A percentile compares a stretch with the other conserved stretches of the same genome.
phyloP scores from a whole-genome alignment of 2,888 invertebrate genomes.

The Philereme transversata region DNA sequence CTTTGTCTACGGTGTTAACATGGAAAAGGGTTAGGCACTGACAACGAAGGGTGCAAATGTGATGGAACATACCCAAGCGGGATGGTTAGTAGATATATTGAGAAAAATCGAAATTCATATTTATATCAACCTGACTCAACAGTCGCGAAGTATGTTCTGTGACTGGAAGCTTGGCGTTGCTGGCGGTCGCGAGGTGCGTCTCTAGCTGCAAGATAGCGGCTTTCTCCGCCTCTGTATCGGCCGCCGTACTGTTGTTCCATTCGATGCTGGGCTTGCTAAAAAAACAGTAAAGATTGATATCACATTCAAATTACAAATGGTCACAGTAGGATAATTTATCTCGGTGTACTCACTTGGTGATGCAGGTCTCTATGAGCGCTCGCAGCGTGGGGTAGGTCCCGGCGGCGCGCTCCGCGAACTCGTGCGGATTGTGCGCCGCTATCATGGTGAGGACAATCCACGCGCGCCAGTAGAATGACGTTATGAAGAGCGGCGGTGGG shows the following conservation, averaged over 20 bases:
- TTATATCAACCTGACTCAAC: slow-evolving; percentile 85
- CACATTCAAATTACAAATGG: neutral
- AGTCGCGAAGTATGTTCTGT: slow-evolving; percentile 95
- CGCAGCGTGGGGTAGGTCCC: slow-evolving; percentile 95
- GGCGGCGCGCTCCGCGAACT: slow-evolving; percentile 94
- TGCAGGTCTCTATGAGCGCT: slow-evolving; percentile 97
- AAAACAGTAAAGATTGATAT: neutral
- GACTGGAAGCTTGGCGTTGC: slow-evolving; percentile 93
- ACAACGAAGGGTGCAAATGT: no score
- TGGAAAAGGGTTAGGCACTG: no score
- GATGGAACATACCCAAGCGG: no score
- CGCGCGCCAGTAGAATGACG: slow-evolving; percentile 97
- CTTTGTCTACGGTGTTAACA: no score
- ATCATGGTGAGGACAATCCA: slow-evolving; percentile 92
- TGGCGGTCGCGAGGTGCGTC: slow-evolving; percentile 94
- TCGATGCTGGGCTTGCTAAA: slow-evolving; percentile 69
- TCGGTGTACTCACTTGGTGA: slow-evolving; percentile 89
- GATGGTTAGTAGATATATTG: no score
- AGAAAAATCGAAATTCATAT: no score
- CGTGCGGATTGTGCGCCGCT: slow-evolving; percentile 95
- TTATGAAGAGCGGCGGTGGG: slow-evolving; percentile 95
- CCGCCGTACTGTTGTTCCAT: slow-evolving; percentile 57
- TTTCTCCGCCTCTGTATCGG: slow-evolving; percentile 66
- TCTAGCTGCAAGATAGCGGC: slow-evolving; percentile 88
- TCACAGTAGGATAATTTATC: no score